phyloP scores from a whole-genome alignment of 2,113 vertebrate genomes.

The Paramisgurnus dabryanus region DNA sequence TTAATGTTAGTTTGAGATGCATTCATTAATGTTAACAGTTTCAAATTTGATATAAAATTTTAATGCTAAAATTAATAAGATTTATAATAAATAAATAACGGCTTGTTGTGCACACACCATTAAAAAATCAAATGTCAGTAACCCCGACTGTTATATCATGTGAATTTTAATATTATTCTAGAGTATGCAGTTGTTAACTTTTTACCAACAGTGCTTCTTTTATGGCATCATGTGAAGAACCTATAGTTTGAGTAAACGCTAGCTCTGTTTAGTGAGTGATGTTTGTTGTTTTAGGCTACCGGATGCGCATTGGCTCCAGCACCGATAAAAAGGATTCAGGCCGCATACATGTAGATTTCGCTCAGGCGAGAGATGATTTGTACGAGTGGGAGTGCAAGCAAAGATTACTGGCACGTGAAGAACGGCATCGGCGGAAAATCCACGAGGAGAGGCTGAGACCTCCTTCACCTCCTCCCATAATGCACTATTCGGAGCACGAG shows the following conservation, averaged over 20 bases:
- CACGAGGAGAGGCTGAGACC: constrained; percentile 84
- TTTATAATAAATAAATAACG: no score
- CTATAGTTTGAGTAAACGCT: not conserved
- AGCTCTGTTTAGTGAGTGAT: constrained; percentile 22
- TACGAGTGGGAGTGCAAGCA: constrained; percentile 92
- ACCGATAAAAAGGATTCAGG: constrained; percentile 91
- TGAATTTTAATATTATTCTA: no score
- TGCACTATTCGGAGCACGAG: constrained; percentile 89
- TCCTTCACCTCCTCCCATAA: constrained; percentile 84
- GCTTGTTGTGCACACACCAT: no score
- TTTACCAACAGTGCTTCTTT: no score
- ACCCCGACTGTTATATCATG: no score
- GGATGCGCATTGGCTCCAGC: constrained; percentile 89
- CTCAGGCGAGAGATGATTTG: constrained; percentile 88
- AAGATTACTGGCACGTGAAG: constrained; percentile 84
- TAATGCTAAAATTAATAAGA: no score
- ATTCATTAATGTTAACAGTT: no score
- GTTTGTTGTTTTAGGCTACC: constrained; percentile 77
- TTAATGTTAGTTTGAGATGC: no score
- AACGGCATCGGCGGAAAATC: constrained; percentile 84
- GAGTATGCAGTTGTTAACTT: no score
- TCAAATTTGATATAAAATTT: no score
- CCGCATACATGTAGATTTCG: constrained; percentile 89
- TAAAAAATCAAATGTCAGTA: no score
- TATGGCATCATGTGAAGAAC: no score